phyloP scores from a whole-genome alignment of 2,113 vertebrate genomes.

The Cyphomyrus plagiostoma region DNA sequence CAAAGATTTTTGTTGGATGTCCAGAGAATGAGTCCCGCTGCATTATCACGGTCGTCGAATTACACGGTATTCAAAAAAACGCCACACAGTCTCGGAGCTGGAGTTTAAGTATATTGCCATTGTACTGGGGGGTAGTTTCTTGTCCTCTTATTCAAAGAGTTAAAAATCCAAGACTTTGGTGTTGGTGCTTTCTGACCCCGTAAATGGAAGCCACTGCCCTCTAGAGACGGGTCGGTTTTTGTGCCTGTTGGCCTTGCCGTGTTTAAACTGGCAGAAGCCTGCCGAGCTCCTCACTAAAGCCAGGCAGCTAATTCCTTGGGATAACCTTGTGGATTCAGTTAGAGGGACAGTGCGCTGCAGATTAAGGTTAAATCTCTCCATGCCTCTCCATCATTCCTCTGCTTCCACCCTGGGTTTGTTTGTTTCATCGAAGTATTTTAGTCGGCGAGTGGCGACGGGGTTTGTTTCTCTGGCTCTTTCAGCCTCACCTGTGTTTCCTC shows the following conservation, averaged over 20 bases:
- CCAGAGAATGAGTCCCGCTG: conserved; percentile 10
- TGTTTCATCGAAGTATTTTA: background rate
- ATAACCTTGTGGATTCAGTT: background rate
- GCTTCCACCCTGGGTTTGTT: conserved; percentile 2
- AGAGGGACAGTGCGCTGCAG: background rate
- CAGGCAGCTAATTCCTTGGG: background rate
- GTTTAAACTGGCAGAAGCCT: background rate
- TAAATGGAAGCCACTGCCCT: conserved; percentile 4
- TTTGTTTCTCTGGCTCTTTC: conserved; percentile 12
- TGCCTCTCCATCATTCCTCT: conserved; percentile 3
- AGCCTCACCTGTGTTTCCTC: conserved; percentile 15
- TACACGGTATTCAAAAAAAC: background rate
- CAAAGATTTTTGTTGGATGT: conserved; percentile 14
- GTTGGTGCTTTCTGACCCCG: background rate
- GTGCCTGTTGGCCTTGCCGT: background rate
- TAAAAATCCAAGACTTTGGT: background rate
- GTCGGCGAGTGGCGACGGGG: background rate
- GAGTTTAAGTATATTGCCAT: background rate
- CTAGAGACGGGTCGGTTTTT: background rate
- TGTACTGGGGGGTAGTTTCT: background rate
- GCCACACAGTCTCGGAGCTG: no score
- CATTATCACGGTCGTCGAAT: background rate
- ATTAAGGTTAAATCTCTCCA: conserved; percentile 11
- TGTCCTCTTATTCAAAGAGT: background rate
- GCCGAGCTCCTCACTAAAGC: background rate